phyloP scores from a whole-genome alignment of 2,888 invertebrate genomes.

The Aphodius granarius region DNA sequence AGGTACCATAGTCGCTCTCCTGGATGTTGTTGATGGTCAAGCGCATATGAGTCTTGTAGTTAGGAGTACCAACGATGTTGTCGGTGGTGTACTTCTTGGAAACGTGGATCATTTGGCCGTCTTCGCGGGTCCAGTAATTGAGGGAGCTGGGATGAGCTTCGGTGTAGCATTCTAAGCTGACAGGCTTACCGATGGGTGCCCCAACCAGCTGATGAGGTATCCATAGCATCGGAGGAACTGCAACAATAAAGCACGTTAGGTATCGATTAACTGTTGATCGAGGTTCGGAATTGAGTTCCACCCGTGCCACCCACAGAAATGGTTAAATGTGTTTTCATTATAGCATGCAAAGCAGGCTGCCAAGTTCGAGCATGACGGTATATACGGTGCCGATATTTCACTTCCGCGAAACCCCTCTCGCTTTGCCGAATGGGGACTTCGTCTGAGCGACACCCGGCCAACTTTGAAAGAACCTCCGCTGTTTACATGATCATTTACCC shows the following conservation, averaged over 20 bases:
- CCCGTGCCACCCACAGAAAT: conserved; percentile 37
- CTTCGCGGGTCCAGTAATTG: conserved; percentile 88
- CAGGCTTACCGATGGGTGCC: conserved; percentile 78
- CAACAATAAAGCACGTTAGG: conserved; percentile 41
- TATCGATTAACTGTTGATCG: conserved; percentile 33
- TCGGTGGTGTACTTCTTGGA: conserved; percentile 79
- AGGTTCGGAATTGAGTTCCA: conserved; percentile 24
- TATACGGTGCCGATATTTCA: conserved; percentile 43
- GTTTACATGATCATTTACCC: conserved; percentile 51
- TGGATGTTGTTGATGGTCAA: conserved; percentile 78
- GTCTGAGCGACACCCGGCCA: conserved; percentile 39
- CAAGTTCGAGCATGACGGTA: conserved; percentile 41
- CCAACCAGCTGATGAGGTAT: conserved; percentile 90
- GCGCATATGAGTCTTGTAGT: conserved; percentile 87
- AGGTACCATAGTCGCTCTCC: conserved; percentile 81
- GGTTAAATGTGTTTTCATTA: conserved; percentile 51
- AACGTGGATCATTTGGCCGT: conserved; percentile 87
- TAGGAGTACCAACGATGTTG: conserved; percentile 67
- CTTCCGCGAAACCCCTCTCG: conserved; percentile 41
- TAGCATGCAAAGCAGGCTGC: conserved; percentile 51
- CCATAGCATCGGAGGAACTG: conserved; percentile 92
- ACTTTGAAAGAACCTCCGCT: conserved; percentile 42
- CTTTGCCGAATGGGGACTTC: conserved; percentile 36
- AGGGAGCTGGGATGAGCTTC: conserved; percentile 90
- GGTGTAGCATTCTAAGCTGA: conserved; percentile 85